Conservation (phyloP, 2,113 vertebrate species). For the Calonectris borealis region DNA sequence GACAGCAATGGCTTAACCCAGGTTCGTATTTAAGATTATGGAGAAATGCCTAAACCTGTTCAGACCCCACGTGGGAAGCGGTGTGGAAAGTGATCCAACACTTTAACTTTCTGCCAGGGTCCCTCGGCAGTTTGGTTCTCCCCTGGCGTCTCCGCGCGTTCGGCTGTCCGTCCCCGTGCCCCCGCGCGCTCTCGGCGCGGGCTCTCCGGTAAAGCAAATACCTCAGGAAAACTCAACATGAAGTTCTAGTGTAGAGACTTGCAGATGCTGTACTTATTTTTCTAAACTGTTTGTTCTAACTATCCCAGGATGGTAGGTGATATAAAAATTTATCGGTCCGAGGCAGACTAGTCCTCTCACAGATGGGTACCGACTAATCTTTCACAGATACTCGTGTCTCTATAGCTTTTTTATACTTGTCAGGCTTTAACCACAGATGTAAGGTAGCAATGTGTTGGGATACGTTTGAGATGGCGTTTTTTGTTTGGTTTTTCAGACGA, state of each 20-base stretch:
- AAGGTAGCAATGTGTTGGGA: not conserved
- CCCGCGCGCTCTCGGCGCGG: not conserved
- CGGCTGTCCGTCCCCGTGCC: not conserved
- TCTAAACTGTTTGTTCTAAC: slow-evolving; percentile 38
- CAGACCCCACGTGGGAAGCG: not conserved
- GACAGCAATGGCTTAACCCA: not conserved
- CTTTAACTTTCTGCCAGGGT: not conserved
- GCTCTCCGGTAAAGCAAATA: slow-evolving; percentile 40
- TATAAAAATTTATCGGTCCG: rapidly evolving
- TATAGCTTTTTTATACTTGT: slow-evolving; percentile 35
- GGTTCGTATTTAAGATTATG: not conserved
- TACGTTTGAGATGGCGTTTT: not conserved
- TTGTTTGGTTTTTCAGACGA: not conserved
- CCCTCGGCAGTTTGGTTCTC: not conserved
- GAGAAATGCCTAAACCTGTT: not conserved
- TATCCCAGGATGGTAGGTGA: not conserved
- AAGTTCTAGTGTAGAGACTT: slow-evolving; percentile 57
- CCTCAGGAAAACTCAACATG: slow-evolving; percentile 67
- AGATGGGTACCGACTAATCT: not conserved
- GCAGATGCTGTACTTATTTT: slow-evolving; percentile 53
- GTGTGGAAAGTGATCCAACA: not conserved
- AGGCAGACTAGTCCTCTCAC: not conserved
- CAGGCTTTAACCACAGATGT: slow-evolving; percentile 29
- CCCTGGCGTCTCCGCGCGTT: not conserved
- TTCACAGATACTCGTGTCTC: not conserved